These are phyloP conservation scores for Tetragonula clypearis DNA, from an alignment of 1,140 invertebrate species.

Conservation along the genomic window DNA sequence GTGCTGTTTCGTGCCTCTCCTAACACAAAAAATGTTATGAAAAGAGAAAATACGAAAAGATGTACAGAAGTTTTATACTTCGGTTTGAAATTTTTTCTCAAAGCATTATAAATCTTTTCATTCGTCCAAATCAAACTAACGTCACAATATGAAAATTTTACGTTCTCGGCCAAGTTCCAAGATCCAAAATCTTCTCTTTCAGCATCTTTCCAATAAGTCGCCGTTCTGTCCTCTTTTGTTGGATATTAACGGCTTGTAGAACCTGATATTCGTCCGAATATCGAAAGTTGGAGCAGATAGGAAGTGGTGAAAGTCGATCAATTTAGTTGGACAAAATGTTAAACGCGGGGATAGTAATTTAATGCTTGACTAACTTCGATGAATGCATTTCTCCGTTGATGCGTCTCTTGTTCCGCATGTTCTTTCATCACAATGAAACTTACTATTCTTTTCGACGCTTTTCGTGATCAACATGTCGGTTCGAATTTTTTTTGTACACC, in stretches of 20 bases:
- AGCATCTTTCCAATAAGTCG: not conserved
- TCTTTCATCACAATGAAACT: not conserved
- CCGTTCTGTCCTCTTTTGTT: not conserved
- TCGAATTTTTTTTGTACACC: not conserved
- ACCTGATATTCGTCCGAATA: not conserved
- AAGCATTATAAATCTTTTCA: too few relatives aligned
- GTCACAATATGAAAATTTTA: too few relatives aligned
- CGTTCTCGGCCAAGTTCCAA: too few relatives aligned
- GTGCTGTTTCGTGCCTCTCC: too few relatives aligned
- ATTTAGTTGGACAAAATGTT: not conserved
- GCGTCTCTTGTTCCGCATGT: not conserved
- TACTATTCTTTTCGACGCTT: not conserved
- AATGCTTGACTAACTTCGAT: not conserved
- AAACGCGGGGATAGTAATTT: not conserved
- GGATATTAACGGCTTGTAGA: too few relatives aligned
- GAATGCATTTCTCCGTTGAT: not conserved
- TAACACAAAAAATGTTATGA: too few relatives aligned
- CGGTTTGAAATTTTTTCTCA: too few relatives aligned
- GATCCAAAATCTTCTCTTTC: not conserved
- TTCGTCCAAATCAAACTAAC: too few relatives aligned
- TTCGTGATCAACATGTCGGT: not conserved
- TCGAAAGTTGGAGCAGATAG: not conserved
- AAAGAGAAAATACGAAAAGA: too few relatives aligned
- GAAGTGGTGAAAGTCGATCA: constrained; percentile 1
- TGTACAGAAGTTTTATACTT: too few relatives aligned